Evolutionary conservation across 2,888 invertebrate genomes (phyloP), one percentile per base, ranked within the genome.

Genomic region (Agonopterix arenella): DNA sequence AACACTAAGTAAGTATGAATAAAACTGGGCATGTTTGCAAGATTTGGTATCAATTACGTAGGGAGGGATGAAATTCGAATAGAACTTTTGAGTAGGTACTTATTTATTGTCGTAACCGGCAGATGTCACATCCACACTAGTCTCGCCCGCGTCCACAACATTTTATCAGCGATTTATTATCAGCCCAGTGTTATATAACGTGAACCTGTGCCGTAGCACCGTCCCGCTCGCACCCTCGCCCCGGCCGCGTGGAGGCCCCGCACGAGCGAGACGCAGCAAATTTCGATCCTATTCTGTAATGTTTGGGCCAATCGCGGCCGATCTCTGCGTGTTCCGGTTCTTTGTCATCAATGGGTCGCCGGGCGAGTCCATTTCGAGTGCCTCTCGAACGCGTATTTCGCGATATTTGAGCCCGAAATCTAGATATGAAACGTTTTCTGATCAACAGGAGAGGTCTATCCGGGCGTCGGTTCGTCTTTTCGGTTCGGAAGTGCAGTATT

Each of bases 311-410:
- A 92, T 92, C 90, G 89, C 84, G 86, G 36, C 36, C 8, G 28
- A 11, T 88, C 89, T 86, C 80, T 75, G 84, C 86, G 89, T 90
- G 90, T 91, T 91, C 91, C 88, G 89, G 85, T 91, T 91, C 92
- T 92, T 91, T 92, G 92, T 92, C 92, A 92, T 92, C 92, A 92
- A 92, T 92, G 92, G 91, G 90, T 90, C 88, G 90, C 89, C 89
- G 90, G 92, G 81, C 89, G 85, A 90, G 90, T 91, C 90, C 89
- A 91, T 82, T 80, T 74, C 70, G 62, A 71, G 80, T 80, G 73
- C 68, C 66, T 62, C 73, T 80, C 59, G 62, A 66, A 61, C 64
- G 61, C 68, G 70, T 78, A 82, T 81, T 78, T 73, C 74, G 59
- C 70, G 58, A 71, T 66, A 76, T 75, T 11, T 13, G 11, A 41